A percentile compares a stretch with the other conserved stretches of the same genome.
These are phyloP conservation scores for Chrysochloris asiatica DNA, from an alignment of 2,113 vertebrate genomes.

Conservation along the genomic window DNA sequence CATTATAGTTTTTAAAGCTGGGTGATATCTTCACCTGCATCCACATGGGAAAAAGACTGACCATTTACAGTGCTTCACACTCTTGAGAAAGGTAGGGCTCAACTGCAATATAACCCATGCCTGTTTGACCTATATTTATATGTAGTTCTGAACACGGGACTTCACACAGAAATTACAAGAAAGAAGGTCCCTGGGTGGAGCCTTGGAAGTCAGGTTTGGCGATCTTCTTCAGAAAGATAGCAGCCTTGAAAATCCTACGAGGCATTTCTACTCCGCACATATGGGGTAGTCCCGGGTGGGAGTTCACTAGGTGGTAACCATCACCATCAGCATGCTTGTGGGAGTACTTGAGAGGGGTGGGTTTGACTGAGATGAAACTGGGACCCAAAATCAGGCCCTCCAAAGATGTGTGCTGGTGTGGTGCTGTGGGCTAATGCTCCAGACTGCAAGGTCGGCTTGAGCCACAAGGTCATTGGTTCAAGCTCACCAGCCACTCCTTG, in stretches of 20 bases:
- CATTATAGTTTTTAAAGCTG: not conserved
- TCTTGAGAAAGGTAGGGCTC: not conserved
- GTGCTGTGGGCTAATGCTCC: too few relatives aligned
- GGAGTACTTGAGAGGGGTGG: not conserved
- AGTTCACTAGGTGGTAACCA: not conserved
- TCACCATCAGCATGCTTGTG: not conserved
- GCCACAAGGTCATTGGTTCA: too few relatives aligned
- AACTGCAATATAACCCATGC: too few relatives aligned
- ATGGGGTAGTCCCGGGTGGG: not conserved
- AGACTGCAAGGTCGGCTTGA: too few relatives aligned
- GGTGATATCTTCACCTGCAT: not conserved
- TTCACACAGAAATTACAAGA: not conserved
- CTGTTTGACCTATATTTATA: not conserved
- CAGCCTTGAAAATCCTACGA: not conserved
- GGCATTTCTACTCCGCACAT: not conserved
- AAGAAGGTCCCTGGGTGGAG: not conserved
- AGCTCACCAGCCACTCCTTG: too few relatives aligned
- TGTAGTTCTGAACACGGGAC: not conserved
- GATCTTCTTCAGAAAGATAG: not conserved
- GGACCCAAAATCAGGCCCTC: not conserved
- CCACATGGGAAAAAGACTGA: too few relatives aligned
- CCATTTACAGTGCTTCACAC: rapidly evolving
- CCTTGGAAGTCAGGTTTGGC: not conserved
- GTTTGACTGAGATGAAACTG: not conserved
- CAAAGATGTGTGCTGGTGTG: too few relatives aligned